These are phyloP conservation scores for Rhinoraja longicauda DNA, from an alignment of 2,797 vertebrate species.

Conservation along the genomic window DNA sequence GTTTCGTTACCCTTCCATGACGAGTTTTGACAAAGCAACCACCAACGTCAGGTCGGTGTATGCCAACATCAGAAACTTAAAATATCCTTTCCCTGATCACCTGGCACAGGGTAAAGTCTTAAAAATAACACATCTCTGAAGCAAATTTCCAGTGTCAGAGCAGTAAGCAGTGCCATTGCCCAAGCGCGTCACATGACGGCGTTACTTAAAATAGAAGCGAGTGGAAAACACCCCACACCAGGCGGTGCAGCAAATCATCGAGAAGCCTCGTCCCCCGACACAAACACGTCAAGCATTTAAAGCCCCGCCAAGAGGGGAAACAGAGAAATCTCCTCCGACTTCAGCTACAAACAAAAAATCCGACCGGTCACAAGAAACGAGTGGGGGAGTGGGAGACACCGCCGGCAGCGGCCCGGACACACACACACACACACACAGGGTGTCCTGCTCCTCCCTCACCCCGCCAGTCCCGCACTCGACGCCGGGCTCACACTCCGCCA, in stretches of 20 bases:
- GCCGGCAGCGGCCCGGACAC: too few species aligned
- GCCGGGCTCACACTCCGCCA: too few species aligned
- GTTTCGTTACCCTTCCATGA: too few species aligned
- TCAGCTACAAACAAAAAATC: background rate
- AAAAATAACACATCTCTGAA: background rate
- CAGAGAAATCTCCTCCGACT: too few species aligned
- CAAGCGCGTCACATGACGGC: background rate
- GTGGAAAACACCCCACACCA: background rate
- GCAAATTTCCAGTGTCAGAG: background rate
- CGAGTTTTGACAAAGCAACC: too few species aligned
- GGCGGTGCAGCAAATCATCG: background rate
- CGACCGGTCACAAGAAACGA: too few species aligned
- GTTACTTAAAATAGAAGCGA: constrained; percentile 5
- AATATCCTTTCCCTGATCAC: background rate
- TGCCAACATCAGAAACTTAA: background rate
- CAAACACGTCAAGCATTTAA: background rate
- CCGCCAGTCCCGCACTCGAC: too few species aligned
- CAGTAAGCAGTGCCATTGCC: background rate
- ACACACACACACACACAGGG: too few species aligned
- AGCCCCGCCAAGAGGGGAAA: background rate
- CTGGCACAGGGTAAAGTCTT: background rate
- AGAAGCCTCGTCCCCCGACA: background rate
- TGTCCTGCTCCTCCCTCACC: too few species aligned
- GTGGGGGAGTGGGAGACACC: too few species aligned
- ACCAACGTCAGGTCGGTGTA: too few species aligned